phyloP scores from a whole-genome alignment of 2,888 invertebrate species.

The Euzophera pinguis region DNA sequence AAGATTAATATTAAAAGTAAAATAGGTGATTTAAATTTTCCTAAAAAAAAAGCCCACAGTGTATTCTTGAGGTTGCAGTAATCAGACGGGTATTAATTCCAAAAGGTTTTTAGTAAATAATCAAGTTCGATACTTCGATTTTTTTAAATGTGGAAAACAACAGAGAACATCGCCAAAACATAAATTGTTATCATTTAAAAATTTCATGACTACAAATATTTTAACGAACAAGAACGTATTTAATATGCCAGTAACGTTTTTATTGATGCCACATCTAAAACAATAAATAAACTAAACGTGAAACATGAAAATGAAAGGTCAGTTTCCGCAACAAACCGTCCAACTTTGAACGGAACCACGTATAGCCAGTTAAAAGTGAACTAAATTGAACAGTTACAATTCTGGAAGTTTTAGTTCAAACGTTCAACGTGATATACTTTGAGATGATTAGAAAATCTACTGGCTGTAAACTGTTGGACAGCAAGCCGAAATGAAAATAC shows the following conservation, averaged over 20 bases:
- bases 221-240: background rate
- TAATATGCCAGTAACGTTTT: background rate
- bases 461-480: slow-evolving; percentile 10
- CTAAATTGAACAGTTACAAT: slow-evolving; percentile 19
- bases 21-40: too few species aligned
- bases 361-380: slow-evolving; percentile 15
- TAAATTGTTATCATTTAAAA: too few species aligned
- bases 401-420: slow-evolving; percentile 21
- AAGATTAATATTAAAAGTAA: too few species aligned
- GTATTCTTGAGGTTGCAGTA: too few species aligned
- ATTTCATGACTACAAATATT: too few species aligned
- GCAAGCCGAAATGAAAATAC: background rate
- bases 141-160: too few species aligned
- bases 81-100: too few species aligned
- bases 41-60: too few species aligned
- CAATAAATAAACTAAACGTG: background rate
- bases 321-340: slow-evolving; percentile 10
- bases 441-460: slow-evolving; percentile 23
- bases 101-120: too few species aligned
- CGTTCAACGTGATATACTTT: slow-evolving; percentile 20
- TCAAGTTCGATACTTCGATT: too few species aligned
- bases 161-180: too few species aligned
- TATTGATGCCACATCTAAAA: background rate
- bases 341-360: slow-evolving; percentile 5
- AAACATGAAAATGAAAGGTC: slow-evolving; percentile 5